A percentile compares a stretch with the other conserved stretches of the same genome.
Conservation (phyloP, 2,113 vertebrate species). For the Sinocyclocheilus anshuiensis region DNA sequence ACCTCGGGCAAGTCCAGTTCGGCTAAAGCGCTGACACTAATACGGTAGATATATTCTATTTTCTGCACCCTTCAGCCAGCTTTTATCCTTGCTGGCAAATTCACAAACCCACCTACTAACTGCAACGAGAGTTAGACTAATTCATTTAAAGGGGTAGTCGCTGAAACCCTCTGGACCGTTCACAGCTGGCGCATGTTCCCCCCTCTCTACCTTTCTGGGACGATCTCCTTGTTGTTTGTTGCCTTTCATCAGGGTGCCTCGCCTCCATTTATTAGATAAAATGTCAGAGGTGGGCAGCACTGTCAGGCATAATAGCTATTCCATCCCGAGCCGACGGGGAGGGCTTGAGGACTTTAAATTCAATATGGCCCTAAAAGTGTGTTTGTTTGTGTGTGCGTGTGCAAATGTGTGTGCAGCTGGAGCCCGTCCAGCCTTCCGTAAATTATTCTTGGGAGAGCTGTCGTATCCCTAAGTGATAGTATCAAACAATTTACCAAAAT, state of each 20-base stretch:
- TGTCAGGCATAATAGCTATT: conserved; percentile 79
- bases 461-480: conserved; percentile 71
- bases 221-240: conserved; percentile 70
- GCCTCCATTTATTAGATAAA: conserved; percentile 82
- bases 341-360: conserved; percentile 71
- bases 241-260: conserved; percentile 66
- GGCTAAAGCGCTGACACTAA: conserved; percentile 82
- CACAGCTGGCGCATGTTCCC: conserved; percentile 76
- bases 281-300: conserved; percentile 76
- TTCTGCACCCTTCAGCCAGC: conserved; percentile 71
- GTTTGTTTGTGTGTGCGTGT: conserved; percentile 44
- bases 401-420: conserved; percentile 61
- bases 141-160: conserved; percentile 75
- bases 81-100: conserved; percentile 56
- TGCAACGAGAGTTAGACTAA: conserved; percentile 79
- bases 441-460: conserved; percentile 64
- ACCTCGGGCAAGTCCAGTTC: conserved; percentile 71
- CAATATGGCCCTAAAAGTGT: conserved; percentile 68
- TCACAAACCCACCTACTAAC: conserved; percentile 68
- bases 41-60: conserved; percentile 88
- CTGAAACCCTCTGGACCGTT: conserved; percentile 73
- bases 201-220: conserved; percentile 67
- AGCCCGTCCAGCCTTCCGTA: conserved; percentile 62
- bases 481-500: conserved; percentile 72
- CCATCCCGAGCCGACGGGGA: conserved; percentile 69